Evolutionary conservation across 2,797 vertebrate genomes (phyloP).

Genomic region (Sebastes melanostomus): DNA sequence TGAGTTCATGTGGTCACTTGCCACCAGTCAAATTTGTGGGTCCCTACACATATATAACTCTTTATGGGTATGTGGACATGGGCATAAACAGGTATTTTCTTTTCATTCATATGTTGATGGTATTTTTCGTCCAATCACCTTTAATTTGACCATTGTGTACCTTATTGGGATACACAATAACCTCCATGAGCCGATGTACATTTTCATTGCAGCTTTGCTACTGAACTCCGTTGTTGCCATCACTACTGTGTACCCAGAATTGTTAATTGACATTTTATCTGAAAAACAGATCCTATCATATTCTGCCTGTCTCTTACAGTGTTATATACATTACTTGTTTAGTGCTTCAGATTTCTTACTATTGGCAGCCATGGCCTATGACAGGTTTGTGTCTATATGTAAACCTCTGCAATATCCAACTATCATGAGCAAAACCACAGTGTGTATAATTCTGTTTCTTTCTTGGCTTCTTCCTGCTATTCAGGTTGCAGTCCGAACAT

Average conservation of each 20-base stretch:
- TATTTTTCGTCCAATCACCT: constrained; percentile 34
- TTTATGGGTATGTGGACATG: constrained; percentile 31
- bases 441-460: not conserved
- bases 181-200: constrained; percentile 57
- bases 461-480: constrained; percentile 16
- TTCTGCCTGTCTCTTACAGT: constrained; percentile 32
- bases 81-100: constrained; percentile 31
- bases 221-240: constrained; percentile 33
- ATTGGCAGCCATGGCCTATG: constrained; percentile 41
- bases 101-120: constrained; percentile 16
- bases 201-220: constrained; percentile 48
- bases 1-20: too few species aligned
- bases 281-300: constrained; percentile 21
- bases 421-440: constrained; percentile 5
- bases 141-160: constrained; percentile 29
- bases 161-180: constrained; percentile 30
- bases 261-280: constrained; percentile 24
- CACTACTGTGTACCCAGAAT: constrained; percentile 32
- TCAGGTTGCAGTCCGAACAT: not conserved
- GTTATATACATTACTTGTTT: not conserved
- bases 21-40: too few species aligned
- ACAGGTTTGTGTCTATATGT: constrained; percentile 42
- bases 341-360: not conserved
- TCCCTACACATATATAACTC: constrained; percentile 15
- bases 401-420: constrained; percentile 33